Evolutionary conservation across 2,113 vertebrate genomes (phyloP).

Genomic region (Crocuta crocuta): DNA sequence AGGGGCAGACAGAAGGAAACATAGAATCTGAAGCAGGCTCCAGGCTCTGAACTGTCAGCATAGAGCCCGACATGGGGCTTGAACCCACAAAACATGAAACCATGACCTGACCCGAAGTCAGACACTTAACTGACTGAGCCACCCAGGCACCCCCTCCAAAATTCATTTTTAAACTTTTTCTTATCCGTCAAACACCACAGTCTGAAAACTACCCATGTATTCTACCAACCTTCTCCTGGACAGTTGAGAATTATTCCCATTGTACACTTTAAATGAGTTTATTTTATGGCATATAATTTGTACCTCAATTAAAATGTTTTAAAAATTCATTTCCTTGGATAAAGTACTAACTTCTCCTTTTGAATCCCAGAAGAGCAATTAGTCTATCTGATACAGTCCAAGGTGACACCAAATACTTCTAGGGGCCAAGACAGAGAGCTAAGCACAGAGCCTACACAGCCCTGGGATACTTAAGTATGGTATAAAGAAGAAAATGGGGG

Average conservation of each 20-base stretch:
- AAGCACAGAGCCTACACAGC: neutral
- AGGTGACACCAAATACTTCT: neutral
- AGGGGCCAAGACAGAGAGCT: neutral
- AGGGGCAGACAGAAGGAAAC: too few relatives aligned
- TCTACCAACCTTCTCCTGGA: conserved; percentile 16
- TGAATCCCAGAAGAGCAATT: neutral
- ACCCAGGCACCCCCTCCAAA: neutral
- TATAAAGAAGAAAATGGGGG: neutral
- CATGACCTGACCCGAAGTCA: too few relatives aligned
- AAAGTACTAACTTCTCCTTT: conserved; percentile 47
- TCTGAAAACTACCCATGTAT: conserved; percentile 36
- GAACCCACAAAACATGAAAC: too few relatives aligned
- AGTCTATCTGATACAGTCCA: neutral
- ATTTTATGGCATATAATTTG: conserved; percentile 41
- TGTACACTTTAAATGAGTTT: conserved; percentile 36
- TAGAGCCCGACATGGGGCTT: too few relatives aligned
- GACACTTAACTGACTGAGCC: too few relatives aligned
- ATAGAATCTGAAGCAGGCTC: too few relatives aligned
- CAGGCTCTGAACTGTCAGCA: too few relatives aligned
- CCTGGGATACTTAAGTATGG: neutral
- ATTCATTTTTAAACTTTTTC: conserved; percentile 64
- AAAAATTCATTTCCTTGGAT: conserved; percentile 30
- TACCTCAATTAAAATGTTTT: conserved; percentile 55
- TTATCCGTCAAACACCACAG: conserved; percentile 51
- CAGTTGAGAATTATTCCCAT: conserved; percentile 34